phyloP scores from a whole-genome alignment of 2,888 invertebrate species.

The Ochropacha duplaris region DNA sequence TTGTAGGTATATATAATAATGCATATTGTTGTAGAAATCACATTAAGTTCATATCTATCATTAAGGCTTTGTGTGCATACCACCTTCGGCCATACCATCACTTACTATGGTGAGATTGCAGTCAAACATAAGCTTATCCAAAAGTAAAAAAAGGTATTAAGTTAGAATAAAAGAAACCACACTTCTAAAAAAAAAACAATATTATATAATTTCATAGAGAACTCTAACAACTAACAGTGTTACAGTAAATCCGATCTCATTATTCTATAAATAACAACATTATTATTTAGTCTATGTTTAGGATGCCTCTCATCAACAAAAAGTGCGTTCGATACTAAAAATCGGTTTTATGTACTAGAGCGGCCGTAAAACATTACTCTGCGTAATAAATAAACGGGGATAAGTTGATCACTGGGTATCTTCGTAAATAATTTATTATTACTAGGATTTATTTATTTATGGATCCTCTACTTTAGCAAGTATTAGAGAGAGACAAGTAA shows the following conservation, averaged over 20 bases:
- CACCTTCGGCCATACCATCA: too few species aligned
- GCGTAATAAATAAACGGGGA: constrained; percentile 17
- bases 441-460: not conserved
- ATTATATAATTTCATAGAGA: not conserved
- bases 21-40: too few species aligned
- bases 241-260: constrained; percentile 7
- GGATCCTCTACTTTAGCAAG: not conserved
- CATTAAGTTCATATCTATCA: too few species aligned
- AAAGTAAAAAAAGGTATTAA: constrained; percentile 4
- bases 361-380: constrained; percentile 21
- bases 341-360: constrained; percentile 23
- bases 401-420: not conserved
- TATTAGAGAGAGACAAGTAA: not conserved
- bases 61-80: too few species aligned
- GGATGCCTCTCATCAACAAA: constrained; percentile 26
- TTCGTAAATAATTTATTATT: not conserved
- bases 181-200: not conserved
- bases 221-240: not conserved
- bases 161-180: constrained; percentile 8
- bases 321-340: constrained; percentile 38
- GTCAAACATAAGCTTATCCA: too few species aligned
- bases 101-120: too few species aligned
- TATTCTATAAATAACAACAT: constrained; percentile 25
- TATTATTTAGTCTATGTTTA: constrained; percentile 20
- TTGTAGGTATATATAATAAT: too few species aligned